A percentile compares a stretch with the other conserved stretches of the same genome.
These are phyloP conservation scores for Teleiodes luculella DNA, from an alignment of 2,888 invertebrate genomes.

Conservation along the genomic window DNA sequence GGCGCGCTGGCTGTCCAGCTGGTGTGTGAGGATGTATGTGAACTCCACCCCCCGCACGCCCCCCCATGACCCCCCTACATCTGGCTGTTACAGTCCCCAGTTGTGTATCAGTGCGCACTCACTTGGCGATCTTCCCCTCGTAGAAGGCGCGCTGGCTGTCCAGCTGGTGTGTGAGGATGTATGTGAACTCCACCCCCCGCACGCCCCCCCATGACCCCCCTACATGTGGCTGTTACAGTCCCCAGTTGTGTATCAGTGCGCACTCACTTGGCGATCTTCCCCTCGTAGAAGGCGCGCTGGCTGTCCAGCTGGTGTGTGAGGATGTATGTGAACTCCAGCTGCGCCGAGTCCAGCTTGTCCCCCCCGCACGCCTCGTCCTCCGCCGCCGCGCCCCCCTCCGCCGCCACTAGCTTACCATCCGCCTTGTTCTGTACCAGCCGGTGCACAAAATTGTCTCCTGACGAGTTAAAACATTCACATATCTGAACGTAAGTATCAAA, in stretches of 20 bases:
- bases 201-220: background rate
- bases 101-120: slow-evolving; percentile 13
- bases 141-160: slow-evolving; percentile 96
- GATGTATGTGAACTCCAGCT: slow-evolving; percentile 97
- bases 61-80: slow-evolving; percentile 83
- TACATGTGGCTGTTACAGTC: background rate
- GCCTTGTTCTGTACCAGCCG: slow-evolving; percentile 96
- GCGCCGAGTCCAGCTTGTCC: slow-evolving; percentile 87
- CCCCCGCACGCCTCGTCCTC: slow-evolving; percentile 81
- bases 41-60: slow-evolving; percentile 89
- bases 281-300: slow-evolving; percentile 96
- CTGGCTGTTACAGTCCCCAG: background rate
- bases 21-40: slow-evolving; percentile 96
- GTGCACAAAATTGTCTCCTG: slow-evolving; percentile 96
- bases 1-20: slow-evolving; percentile 94
- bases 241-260: no score
- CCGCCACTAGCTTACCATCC: slow-evolving; percentile 96
- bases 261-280: slow-evolving; percentile 69
- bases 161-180: slow-evolving; percentile 95
- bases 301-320: slow-evolving; percentile 96
- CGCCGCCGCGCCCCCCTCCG: slow-evolving; percentile 81
- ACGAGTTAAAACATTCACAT: no score
- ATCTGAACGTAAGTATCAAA: no score
- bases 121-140: slow-evolving; percentile 82
- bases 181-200: slow-evolving; percentile 91